Conservation (phyloP, 1,140 invertebrate species). For the Drosophila kanapiae region DNA sequence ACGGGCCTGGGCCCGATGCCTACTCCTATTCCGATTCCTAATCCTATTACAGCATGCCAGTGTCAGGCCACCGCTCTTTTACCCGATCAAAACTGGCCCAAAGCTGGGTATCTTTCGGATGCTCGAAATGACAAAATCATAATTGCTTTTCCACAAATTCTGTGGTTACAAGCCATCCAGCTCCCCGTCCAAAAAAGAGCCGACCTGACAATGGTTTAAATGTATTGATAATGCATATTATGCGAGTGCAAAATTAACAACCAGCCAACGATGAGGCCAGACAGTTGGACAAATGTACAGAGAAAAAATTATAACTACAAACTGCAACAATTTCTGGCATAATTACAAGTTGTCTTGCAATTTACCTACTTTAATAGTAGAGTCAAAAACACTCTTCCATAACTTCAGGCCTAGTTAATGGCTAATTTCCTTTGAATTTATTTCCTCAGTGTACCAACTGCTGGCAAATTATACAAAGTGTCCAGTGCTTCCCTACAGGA, state of each 20-base stretch:
- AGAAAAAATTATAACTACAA: background rate
- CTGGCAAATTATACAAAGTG: slow-evolving; percentile 71
- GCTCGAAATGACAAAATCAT: slow-evolving; percentile 78
- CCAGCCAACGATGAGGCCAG: slow-evolving; percentile 36
- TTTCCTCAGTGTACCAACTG: slow-evolving; percentile 8
- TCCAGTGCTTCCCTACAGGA: slow-evolving; percentile 39
- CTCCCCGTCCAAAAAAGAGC: slow-evolving; percentile 17
- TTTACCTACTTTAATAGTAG: background rate
- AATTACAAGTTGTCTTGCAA: too few relatives aligned
- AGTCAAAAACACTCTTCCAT: background rate
- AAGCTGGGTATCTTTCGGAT: slow-evolving; percentile 67
- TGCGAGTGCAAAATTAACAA: slow-evolving; percentile 74
- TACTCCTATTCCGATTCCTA: background rate
- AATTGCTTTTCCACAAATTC: slow-evolving; percentile 79
- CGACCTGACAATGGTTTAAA: slow-evolving; percentile 77
- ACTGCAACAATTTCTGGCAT: background rate
- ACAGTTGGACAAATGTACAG: slow-evolving; percentile 19
- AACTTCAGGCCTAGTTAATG: too few relatives aligned
- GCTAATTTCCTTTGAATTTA: too few relatives aligned
- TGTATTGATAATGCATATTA: slow-evolving; percentile 83
- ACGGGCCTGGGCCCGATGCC: background rate
- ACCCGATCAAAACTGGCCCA: slow-evolving; percentile 24
- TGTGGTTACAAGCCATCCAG: slow-evolving; percentile 41
- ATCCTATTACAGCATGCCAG: slow-evolving; percentile 48
- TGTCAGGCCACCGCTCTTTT: slow-evolving; percentile 40